Conservation (phyloP, 1,140 invertebrate genomes). For the Drosophila cardini region DNA sequence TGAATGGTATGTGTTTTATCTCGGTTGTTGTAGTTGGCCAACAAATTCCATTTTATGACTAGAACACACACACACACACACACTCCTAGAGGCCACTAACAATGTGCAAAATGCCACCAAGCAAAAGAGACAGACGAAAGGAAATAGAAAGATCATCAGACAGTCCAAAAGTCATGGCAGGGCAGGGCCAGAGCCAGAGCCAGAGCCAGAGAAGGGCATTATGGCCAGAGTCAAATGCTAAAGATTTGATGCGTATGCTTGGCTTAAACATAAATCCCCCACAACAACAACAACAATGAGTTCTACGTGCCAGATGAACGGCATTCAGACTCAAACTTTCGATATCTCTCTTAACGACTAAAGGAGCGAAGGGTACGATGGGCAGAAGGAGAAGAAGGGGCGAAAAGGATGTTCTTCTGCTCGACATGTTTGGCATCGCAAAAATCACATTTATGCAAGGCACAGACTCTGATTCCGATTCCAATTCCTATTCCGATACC, state of each 20-base stretch:
- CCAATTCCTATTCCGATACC: background rate
- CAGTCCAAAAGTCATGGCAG: conserved; percentile 20
- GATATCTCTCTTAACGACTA: conserved; percentile 7
- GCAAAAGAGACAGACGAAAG: conserved; percentile 26
- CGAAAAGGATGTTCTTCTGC: conserved; percentile 17
- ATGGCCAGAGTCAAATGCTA: conserved; percentile 54
- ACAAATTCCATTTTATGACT: conserved; percentile 65
- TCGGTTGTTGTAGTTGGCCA: conserved; percentile 38
- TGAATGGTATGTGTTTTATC: conserved; percentile 12
- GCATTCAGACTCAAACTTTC: conserved; percentile 10
- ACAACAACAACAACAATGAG: conserved; percentile 26
- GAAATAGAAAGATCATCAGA: conserved; percentile 40
- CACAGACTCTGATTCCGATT: background rate
- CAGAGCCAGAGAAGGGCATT: background rate
- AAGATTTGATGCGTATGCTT: conserved; percentile 46
- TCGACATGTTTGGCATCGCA: conserved; percentile 43
- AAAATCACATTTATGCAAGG: conserved; percentile 13
- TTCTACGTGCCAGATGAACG: conserved; percentile 55
- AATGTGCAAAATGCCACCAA: conserved; percentile 61
- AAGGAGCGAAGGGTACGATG: background rate
- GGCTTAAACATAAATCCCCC: conserved; percentile 43
- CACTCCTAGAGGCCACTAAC: conserved; percentile 49
- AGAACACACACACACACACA: conserved; percentile 3
- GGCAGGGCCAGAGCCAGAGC: no score
- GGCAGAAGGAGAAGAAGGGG: background rate